Conservation (phyloP, 1,140 invertebrate species). For the Octopus bimaculoides region DNA sequence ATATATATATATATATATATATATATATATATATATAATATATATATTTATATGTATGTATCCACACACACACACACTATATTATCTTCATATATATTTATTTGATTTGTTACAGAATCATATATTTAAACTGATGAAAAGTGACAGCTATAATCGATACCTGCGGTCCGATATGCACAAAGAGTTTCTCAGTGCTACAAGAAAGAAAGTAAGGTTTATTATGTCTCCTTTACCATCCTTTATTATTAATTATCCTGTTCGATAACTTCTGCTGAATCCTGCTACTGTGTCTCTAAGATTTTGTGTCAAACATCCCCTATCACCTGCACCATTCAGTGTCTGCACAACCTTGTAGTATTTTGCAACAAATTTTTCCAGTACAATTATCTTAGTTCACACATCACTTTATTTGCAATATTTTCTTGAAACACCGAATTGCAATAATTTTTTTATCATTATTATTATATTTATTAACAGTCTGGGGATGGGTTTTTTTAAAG, state of each 20-base stretch:
- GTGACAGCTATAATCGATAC: slow-evolving; percentile 96
- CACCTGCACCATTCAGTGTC: background rate
- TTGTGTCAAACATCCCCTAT: background rate
- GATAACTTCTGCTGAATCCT: background rate
- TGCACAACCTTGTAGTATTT: background rate
- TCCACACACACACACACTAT: background rate
- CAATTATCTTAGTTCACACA: background rate
- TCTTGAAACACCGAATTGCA: too few relatives aligned
- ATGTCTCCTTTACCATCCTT: slow-evolving; percentile 22
- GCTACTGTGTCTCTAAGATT: background rate
- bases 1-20: background rate
- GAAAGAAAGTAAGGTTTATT: slow-evolving; percentile 67
- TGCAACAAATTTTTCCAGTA: background rate
- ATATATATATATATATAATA: background rate
- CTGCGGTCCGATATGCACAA: slow-evolving; percentile 98
- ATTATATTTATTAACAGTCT: too few relatives aligned
- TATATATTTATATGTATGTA: background rate
- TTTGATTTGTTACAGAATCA: slow-evolving; percentile 73
- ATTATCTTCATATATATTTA: background rate
- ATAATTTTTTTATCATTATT: too few relatives aligned
- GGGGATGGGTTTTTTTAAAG: too few relatives aligned
- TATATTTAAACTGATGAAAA: slow-evolving; percentile 99
- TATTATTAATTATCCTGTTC: background rate
- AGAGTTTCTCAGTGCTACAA: slow-evolving; percentile 91
- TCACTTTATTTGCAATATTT: background rate